Evolutionary conservation across 2,797 vertebrate genomes (phyloP).

Genomic region (Bufotes viridis): DNA sequence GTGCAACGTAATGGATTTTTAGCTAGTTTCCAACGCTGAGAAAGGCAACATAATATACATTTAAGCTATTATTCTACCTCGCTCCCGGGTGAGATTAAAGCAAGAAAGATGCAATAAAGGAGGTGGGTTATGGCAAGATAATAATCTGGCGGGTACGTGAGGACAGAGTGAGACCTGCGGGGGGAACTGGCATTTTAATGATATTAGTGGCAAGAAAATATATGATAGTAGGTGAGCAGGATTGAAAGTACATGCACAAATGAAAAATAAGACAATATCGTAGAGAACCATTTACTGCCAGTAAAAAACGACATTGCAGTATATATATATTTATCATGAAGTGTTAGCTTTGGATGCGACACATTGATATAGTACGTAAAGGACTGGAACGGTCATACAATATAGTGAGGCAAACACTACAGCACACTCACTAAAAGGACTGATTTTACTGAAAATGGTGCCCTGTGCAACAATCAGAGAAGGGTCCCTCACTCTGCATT

Average conservation of each 20-base stretch:
- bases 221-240: neutral
- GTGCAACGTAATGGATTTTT: conserved; percentile 40
- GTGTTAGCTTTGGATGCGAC: neutral
- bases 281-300: neutral
- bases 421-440: no score
- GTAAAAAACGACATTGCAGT: neutral
- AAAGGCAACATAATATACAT: conserved; percentile 42
- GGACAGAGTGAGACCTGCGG: conserved; percentile 26
- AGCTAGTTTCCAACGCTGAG: conserved; percentile 9
- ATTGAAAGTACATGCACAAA: neutral
- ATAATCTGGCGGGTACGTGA: conserved; percentile 38
- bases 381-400: no score
- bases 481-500: no score
- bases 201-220: conserved; percentile 3
- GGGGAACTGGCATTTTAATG: conserved; percentile 33
- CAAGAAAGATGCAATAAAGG: conserved; percentile 30
- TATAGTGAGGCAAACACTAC: no score
- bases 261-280: neutral
- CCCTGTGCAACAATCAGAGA: no score
- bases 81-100: conserved; percentile 53
- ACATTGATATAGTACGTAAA: no score
- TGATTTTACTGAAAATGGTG: no score
- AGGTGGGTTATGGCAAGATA: conserved; percentile 19
- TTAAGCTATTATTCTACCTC: conserved; percentile 26
- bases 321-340: neutral